Base-by-base conservation (phyloP, 2,888 invertebrate species). In the Leptinotarsa juncta region DNA sequence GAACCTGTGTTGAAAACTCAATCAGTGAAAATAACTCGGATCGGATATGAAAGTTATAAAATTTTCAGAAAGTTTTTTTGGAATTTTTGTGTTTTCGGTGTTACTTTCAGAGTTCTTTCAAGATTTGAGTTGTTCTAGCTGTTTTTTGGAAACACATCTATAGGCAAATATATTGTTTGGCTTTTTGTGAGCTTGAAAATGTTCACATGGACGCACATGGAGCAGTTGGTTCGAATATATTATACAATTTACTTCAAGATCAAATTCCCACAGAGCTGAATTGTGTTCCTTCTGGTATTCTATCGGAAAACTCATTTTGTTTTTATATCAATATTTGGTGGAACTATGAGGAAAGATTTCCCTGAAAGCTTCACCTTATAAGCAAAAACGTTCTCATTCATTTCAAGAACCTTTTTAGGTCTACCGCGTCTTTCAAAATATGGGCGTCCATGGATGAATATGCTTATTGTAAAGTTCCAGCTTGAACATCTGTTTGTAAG, bases 401-500 rank as follows among this genome's bases (percentile, higher is more conserved):
- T 42, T 42, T 10, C 42, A 42, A 42, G 42, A 42, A 42, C 42
- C 10, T 42, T 42, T 42, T 10, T 10, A 42, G 42, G 42, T 42
- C 42, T 42, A 42, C 42, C 42, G 42, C 42, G 3, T 42, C 42
- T 42, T 42, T 42, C 42, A 51, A 18, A 23, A 32, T 42, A 62
- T 62, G 62, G 16, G n/a, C 42, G 32, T 62, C 42, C 62, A 62
- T 62, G 42, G 32, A 62, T 32, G 32, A 62, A 62, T 62, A 26
- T 62, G 62, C 62, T 62, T 62, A 42, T 20, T 62, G 62, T 62
- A 26, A 62, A 62, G 62, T 62, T n/a, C 26, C 16, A 26, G 57
- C 57, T 57, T 15, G 20, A 14, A 16, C 14, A 57, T 62, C 42
- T n/a, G 62, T 32, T 62, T 62, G 62, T 62, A 32, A 62, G 62